These are phyloP conservation scores for Accipiter cooperii DNA, from an alignment of 2,113 vertebrate genomes.

Conservation along the genomic window DNA sequence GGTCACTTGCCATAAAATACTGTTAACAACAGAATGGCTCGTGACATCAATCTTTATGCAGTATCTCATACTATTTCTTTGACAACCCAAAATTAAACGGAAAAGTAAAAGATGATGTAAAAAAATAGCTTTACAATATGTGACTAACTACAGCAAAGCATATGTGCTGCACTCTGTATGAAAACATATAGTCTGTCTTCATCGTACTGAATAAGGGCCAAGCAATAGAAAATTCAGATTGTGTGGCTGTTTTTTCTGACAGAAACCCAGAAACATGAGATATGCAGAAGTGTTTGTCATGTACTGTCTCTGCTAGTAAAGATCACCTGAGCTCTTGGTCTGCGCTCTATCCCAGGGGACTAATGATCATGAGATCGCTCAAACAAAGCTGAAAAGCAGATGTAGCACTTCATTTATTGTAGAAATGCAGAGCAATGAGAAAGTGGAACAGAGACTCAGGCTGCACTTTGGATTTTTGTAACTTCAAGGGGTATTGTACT, in stretches of 20 bases:
- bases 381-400: slow-evolving; percentile 1
- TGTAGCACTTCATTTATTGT: background rate
- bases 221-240: background rate
- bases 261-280: background rate
- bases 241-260: background rate
- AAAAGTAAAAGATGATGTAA: background rate
- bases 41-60: background rate
- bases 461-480: background rate
- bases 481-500: background rate
- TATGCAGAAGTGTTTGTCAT: background rate
- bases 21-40: background rate
- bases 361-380: background rate
- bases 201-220: background rate
- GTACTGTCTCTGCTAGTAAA: background rate
- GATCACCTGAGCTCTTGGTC: background rate
- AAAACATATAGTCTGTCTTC: background rate
- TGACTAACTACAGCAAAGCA: background rate
- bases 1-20: background rate
- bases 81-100: slow-evolving; percentile 7
- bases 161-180: background rate
- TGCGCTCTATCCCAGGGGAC: background rate
- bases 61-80: background rate
- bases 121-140: background rate
- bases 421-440: background rate
- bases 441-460: background rate